A percentile compares a stretch with the other conserved stretches of the same genome.
phyloP scores from a whole-genome alignment of 2,797 vertebrate species.

The Pygocentrus nattereri region DNA sequence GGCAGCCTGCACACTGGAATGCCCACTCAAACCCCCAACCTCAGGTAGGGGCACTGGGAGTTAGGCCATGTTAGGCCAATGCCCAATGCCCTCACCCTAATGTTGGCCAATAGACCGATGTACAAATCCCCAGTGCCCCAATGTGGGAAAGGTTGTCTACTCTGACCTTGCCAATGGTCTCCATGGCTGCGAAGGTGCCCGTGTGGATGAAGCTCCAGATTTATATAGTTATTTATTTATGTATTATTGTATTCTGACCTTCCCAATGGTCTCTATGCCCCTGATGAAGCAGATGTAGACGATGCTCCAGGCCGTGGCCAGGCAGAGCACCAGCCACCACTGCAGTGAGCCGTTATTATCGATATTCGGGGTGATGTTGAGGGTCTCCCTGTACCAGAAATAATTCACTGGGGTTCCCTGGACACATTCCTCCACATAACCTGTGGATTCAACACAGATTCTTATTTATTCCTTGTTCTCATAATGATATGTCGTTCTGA shows the following conservation, averaged over 20 bases:
- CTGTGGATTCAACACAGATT: constrained; percentile 64
- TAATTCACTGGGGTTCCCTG: constrained; percentile 86
- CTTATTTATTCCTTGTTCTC: not conserved
- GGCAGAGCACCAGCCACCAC: constrained; percentile 85
- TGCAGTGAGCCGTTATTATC: constrained; percentile 75
- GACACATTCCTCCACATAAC: constrained; percentile 80
- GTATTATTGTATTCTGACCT: constrained; percentile 72
- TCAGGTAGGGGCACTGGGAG: no score
- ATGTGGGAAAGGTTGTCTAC: no score
- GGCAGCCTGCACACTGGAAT: no score
- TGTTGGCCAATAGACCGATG: no score
- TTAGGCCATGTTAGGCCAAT: no score
- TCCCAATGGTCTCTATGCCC: constrained; percentile 89
- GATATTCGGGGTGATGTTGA: constrained; percentile 84
- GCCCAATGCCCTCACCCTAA: no score
- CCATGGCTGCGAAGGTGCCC: no score
- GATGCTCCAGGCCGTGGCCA: constrained; percentile 82
- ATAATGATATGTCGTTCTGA: no score
- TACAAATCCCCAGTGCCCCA: no score
- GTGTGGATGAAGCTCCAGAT: no score
- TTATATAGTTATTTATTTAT: constrained; percentile 52
- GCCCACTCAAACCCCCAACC: no score
- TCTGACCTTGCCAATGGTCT: no score
- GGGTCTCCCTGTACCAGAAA: constrained; percentile 91
- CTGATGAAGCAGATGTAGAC: constrained; percentile 88